phyloP scores from a whole-genome alignment of 2,797 vertebrate species.

The Protonibea diacanthus region DNA sequence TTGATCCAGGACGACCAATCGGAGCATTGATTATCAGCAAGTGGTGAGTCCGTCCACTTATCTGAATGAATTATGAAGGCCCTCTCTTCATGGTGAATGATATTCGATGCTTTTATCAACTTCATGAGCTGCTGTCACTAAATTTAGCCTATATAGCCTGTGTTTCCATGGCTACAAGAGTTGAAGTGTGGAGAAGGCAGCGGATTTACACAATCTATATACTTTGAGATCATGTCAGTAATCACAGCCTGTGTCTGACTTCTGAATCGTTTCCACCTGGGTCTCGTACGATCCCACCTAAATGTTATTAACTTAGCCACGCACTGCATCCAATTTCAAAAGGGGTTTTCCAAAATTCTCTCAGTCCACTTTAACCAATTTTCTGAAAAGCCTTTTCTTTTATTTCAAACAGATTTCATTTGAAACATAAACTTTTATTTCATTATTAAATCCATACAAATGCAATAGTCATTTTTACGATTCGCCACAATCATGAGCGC shows the following conservation, averaged over 20 bases:
- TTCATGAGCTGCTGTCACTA: slow-evolving; percentile 75
- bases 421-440: not conserved
- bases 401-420: not conserved
- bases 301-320: slow-evolving; percentile 24
- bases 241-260: slow-evolving; percentile 27
- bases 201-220: slow-evolving; percentile 63
- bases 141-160: slow-evolving; percentile 76
- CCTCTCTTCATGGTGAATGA: slow-evolving; percentile 52
- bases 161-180: slow-evolving; percentile 80
- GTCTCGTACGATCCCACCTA: slow-evolving; percentile 2
- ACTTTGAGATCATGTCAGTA: slow-evolving; percentile 44
- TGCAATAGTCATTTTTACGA: not conserved
- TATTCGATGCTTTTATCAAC: slow-evolving; percentile 67
- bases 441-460: slow-evolving; percentile 10
- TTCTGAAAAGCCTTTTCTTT: not conserved
- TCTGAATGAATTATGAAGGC: slow-evolving; percentile 48
- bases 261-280: slow-evolving; percentile 33
- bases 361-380: not conserved
- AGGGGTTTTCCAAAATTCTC: slow-evolving; percentile 40
- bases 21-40: slow-evolving; percentile 47
- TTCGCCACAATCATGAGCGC: not conserved
- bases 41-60: slow-evolving; percentile 32
- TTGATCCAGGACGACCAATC: slow-evolving; percentile 46
- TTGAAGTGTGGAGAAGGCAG: slow-evolving; percentile 58
- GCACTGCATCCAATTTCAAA: slow-evolving; percentile 19